A percentile compares a stretch with the other conserved stretches of the same genome.
Evolutionary conservation across 2,888 invertebrate species (phyloP).

Genomic region (Philereme vetulata): DNA sequence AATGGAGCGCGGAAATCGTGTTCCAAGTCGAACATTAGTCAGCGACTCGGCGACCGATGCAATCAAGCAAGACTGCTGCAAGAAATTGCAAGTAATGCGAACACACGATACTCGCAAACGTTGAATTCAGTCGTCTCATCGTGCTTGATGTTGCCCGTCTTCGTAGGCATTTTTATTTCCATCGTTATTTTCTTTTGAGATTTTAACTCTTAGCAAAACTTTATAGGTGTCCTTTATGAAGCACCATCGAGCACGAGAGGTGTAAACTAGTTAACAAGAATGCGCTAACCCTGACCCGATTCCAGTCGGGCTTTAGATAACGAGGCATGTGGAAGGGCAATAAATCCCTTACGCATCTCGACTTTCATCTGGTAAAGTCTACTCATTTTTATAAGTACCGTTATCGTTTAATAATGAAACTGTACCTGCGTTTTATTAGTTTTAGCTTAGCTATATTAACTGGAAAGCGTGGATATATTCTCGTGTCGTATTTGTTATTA

Average conservation of each 20-base stretch:
- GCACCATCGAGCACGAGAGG: conserved; percentile 25
- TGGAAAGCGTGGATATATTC: too few relatives aligned
- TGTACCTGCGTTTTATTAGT: not conserved
- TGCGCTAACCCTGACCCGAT: conserved; percentile 43
- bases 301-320: conserved; percentile 35
- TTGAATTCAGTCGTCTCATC: conserved; percentile 23
- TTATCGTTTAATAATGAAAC: conserved; percentile 1
- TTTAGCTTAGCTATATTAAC: too few relatives aligned
- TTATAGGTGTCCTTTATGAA: not conserved
- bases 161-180: not conserved
- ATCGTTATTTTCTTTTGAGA: conserved; percentile 2
- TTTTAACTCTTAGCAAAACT: not conserved
- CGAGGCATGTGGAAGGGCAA: conserved; percentile 22
- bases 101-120: conserved; percentile 18
- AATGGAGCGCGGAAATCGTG: conserved; percentile 45
- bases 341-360: conserved; percentile 29
- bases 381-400: not conserved
- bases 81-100: conserved; percentile 36
- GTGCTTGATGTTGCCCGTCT: conserved; percentile 14
- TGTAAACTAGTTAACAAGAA: conserved; percentile 35
- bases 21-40: conserved; percentile 35
- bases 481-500: too few relatives aligned
- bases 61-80: conserved; percentile 30
- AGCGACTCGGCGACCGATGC: conserved; percentile 32
- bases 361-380: not conserved